phyloP scores from a whole-genome alignment of 2,888 invertebrate genomes.

The Athrips mouffetella region DNA sequence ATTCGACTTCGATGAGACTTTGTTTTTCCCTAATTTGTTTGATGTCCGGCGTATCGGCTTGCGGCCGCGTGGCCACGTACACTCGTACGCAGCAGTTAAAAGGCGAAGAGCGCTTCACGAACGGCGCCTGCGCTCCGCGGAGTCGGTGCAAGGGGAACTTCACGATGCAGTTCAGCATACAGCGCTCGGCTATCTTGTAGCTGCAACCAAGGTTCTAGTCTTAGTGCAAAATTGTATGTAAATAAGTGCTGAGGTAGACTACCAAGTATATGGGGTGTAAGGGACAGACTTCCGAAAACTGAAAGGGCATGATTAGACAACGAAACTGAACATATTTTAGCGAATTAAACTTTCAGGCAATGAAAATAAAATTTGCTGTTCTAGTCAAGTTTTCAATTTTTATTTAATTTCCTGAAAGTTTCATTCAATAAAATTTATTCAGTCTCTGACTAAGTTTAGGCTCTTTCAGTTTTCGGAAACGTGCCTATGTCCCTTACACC shows the following conservation, averaged over 20 bases:
- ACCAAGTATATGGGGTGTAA: not conserved
- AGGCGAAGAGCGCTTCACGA: conserved; percentile 47
- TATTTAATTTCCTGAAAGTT: too few species aligned
- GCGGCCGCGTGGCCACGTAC: conserved; percentile 43
- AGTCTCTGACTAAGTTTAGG: too few species aligned
- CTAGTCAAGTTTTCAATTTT: too few species aligned
- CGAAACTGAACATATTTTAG: not conserved
- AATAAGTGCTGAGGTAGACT: not conserved
- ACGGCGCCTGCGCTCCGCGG: conserved; percentile 48
- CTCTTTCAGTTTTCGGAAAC: too few species aligned
- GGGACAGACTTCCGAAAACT: too few species aligned
- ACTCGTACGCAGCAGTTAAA: conserved; percentile 51
- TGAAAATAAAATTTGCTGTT: too few species aligned
- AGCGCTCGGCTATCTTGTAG: conserved; percentile 65
- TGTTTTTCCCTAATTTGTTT: conserved; percentile 27
- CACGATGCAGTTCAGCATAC: conserved; percentile 55
- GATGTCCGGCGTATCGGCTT: conserved; percentile 25
- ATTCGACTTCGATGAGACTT: too few species aligned
- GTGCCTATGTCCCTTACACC: too few species aligned
- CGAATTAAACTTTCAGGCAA: too few species aligned
- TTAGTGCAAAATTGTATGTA: not conserved
- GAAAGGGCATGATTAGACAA: too few species aligned
- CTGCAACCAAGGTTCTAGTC: too few species aligned
- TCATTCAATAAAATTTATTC: too few species aligned
- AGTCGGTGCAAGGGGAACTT: conserved; percentile 60